These are phyloP conservation scores for Phoxinus phoxinus DNA, from an alignment of 2,113 vertebrate genomes.

Conservation along the genomic window DNA sequence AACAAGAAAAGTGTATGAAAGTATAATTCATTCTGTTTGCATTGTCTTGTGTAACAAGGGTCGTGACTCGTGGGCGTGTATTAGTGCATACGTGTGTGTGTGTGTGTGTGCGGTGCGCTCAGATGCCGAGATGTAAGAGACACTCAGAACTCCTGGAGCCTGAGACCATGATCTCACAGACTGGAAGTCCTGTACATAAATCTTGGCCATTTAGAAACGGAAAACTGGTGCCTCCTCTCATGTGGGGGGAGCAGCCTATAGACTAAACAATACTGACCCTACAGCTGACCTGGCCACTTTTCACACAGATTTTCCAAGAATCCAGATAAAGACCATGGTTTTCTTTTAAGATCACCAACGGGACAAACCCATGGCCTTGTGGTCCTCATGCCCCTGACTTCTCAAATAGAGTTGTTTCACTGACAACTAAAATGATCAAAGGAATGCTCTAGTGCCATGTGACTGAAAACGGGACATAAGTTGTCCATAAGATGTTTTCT, in stretches of 20 bases:
- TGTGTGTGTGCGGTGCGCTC: not conserved
- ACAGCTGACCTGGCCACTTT: conserved; percentile 68
- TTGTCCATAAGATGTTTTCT: conserved; percentile 22
- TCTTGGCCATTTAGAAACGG: conserved; percentile 75
- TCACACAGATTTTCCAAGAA: conserved; percentile 86
- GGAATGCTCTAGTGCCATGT: conserved; percentile 69
- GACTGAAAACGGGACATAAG: conserved; percentile 50
- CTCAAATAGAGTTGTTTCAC: conserved; percentile 56
- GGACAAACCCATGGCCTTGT: not conserved
- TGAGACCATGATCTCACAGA: conserved; percentile 39
- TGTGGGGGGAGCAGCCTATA: conserved; percentile 69
- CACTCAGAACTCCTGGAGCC: conserved; percentile 16
- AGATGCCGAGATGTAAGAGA: conserved; percentile 25
- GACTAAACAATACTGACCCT: conserved; percentile 86
- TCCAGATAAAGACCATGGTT: conserved; percentile 81
- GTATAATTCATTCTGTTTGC: not conserved
- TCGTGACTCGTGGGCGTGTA: not conserved
- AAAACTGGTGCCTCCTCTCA: conserved; percentile 75
- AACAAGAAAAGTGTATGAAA: not conserved
- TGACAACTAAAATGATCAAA: conserved; percentile 65
- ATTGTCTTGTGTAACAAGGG: not conserved
- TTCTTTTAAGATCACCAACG: conserved; percentile 76
- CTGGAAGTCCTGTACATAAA: conserved; percentile 72
- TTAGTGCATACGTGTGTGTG: not conserved
- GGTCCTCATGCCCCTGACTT: conserved; percentile 1